These are phyloP conservation scores for Drosophila eohydei DNA, from an alignment of 2,888 invertebrate genomes.

Conservation along the genomic window DNA sequence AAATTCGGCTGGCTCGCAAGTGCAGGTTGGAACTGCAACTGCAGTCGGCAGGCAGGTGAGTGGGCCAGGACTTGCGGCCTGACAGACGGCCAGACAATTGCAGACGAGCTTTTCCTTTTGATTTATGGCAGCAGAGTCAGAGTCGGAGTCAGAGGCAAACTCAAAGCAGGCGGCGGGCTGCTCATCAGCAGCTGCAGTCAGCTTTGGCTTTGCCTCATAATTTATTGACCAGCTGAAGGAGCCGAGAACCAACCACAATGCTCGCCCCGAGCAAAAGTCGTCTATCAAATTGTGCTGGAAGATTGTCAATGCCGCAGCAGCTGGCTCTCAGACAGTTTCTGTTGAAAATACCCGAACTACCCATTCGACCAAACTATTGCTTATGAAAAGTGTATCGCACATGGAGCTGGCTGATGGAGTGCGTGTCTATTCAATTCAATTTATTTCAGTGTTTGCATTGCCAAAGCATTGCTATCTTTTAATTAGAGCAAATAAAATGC, in stretches of 20 bases:
- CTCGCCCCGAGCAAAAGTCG: constrained; percentile 26
- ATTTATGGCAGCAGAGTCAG: constrained; percentile 70
- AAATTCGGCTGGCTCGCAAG: constrained; percentile 69
- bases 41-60: constrained; percentile 42
- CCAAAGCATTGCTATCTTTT: constrained; percentile 62
- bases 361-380: constrained; percentile 9
- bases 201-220: constrained; percentile 70
- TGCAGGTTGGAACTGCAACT: constrained; percentile 43
- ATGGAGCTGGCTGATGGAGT: constrained; percentile 14
- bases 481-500: constrained; percentile 71
- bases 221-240: constrained; percentile 70
- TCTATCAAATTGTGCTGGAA: constrained; percentile 22
- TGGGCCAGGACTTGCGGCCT: constrained; percentile 31
- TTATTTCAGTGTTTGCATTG: constrained; percentile 46
- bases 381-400: constrained; percentile 4
- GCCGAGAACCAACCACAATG: constrained; percentile 8
- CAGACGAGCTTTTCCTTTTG: constrained; percentile 77
- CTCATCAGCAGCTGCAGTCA: constrained; percentile 77
- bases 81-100: constrained; percentile 64
- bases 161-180: background rate
- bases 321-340: constrained; percentile 21
- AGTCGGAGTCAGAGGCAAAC: constrained; percentile 13
- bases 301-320: constrained; percentile 34
- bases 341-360: constrained; percentile 15
- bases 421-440: constrained; percentile 35